Percentiles rank a stretch among this genome's conserved stretches.
Conservation (phyloP, 35 echinoderm and acorn worm genomes). For the Diadema setosum region DNA sequence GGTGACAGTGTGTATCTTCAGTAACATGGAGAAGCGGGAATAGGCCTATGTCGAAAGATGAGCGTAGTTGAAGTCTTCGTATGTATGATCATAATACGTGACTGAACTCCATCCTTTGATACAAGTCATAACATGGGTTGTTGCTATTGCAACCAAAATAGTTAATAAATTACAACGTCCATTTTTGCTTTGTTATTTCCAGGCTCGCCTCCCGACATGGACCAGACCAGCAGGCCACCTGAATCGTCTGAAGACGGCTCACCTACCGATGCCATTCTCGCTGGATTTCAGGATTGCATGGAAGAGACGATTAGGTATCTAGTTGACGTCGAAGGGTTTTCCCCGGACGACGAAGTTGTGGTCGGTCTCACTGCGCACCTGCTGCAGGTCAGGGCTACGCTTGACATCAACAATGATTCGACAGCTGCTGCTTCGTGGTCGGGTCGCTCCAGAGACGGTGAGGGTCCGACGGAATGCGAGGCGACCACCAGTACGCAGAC, state of each 20-base stretch:
- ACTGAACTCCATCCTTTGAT: too few species aligned
- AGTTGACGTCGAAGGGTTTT: conserved; percentile 58
- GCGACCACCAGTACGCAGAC: conserved; percentile 23
- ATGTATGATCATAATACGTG: too few species aligned
- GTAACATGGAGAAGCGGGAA: too few species aligned
- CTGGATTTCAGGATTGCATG: conserved; percentile 70
- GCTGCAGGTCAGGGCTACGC: conserved; percentile 33
- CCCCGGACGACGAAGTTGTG: conserved; percentile 59
- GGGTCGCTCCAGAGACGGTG: not conserved
- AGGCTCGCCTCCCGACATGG: not conserved
- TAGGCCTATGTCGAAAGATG: too few species aligned
- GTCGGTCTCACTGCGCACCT: conserved; percentile 62
- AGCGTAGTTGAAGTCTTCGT: too few species aligned
- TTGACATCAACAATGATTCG: conserved; percentile 54
- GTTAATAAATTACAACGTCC: not conserved
- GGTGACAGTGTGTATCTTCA: too few species aligned
- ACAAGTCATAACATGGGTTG: too few species aligned
- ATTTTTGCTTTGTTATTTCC: not conserved
- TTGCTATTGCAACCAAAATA: not conserved
- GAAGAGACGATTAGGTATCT: conserved; percentile 76
- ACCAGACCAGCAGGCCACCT: not conserved
- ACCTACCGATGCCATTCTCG: conserved; percentile 45
- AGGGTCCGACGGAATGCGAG: not conserved
- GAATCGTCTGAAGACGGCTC: not conserved
- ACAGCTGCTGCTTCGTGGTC: not conserved